Evolutionary conservation across 2,113 vertebrate genomes (phyloP).

Genomic region (Carassius carassius): DNA sequence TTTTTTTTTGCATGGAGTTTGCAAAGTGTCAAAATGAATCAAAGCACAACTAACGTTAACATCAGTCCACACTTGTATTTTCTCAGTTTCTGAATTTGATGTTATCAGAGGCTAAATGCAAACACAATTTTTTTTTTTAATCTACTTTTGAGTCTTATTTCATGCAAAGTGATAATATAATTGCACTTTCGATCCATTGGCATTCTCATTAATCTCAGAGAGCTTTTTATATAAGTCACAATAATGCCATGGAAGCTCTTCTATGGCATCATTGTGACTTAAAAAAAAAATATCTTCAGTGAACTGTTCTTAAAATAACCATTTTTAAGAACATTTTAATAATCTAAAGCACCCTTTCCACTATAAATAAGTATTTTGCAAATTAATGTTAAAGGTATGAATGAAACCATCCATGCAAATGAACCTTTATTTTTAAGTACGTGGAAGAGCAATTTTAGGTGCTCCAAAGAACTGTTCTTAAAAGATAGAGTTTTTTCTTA

Average conservation of each 20-base stretch:
- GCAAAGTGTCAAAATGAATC: no score
- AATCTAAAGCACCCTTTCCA: background rate
- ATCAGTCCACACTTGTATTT: no score
- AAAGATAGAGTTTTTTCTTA: background rate
- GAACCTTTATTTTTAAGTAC: no score
- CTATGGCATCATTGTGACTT: no score
- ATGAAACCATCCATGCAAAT: background rate
- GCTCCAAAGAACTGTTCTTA: background rate
- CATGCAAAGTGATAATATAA: no score
- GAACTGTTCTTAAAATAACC: background rate
- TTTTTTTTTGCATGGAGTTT: no score
- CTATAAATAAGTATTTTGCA: background rate
- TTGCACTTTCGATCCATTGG: background rate
- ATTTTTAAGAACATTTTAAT: background rate
- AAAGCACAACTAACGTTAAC: no score
- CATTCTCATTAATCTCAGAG: background rate
- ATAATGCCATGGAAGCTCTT: background rate
- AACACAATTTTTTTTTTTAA: no score
- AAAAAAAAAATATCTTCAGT: no score
- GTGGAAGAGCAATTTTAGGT: background rate
- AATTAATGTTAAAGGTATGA: background rate
- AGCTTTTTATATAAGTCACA: background rate
- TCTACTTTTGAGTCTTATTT: no score
- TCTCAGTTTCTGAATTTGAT: no score
- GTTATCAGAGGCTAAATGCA: no score